These are phyloP conservation scores for Sinelater perroti DNA, from an alignment of 2,888 invertebrate genomes.

Conservation along the genomic window DNA sequence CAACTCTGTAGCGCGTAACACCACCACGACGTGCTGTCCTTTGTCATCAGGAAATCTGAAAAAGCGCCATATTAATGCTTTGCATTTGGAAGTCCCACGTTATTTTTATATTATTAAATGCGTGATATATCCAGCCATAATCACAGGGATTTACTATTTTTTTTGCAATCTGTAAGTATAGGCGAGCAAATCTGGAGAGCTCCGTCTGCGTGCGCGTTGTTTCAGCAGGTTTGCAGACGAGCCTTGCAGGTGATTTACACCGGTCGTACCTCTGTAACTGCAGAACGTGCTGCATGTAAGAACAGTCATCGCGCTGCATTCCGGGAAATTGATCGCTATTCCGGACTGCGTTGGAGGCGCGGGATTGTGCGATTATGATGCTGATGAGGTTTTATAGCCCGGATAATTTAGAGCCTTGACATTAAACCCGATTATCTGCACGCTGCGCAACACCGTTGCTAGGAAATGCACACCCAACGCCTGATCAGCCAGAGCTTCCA, in stretches of 20 bases:
- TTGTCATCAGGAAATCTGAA: slow-evolving; percentile 8
- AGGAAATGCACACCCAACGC: slow-evolving; percentile 7
- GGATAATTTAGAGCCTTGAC: slow-evolving; percentile 28
- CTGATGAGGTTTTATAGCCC: slow-evolving; percentile 29
- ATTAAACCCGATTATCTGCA: slow-evolving; percentile 27
- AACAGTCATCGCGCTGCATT: slow-evolving; percentile 37
- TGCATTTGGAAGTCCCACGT: not conserved
- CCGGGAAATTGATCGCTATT: slow-evolving; percentile 32
- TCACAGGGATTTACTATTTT: slow-evolving; percentile 1
- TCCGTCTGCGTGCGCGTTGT: slow-evolving; percentile 2
- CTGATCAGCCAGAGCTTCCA: slow-evolving; percentile 12
- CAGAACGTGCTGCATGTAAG: slow-evolving; percentile 27
- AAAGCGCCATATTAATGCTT: not conserved
- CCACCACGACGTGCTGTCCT: not conserved
- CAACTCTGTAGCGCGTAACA: slow-evolving; percentile 1
- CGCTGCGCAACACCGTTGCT: slow-evolving; percentile 17
- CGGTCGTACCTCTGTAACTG: slow-evolving; percentile 23
- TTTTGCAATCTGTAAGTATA: slow-evolving; percentile 8
- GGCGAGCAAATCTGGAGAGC: not conserved
- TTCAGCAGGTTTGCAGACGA: slow-evolving; percentile 4
- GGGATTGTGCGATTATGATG: slow-evolving; percentile 27
- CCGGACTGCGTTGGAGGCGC: slow-evolving; percentile 5
- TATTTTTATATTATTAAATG: slow-evolving; percentile 1
- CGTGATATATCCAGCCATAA: not conserved
- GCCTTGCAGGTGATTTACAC: slow-evolving; percentile 21